Evolutionary conservation across 1,140 invertebrate species (phyloP).

Genomic region (Lysiphlebus fabarum): DNA sequence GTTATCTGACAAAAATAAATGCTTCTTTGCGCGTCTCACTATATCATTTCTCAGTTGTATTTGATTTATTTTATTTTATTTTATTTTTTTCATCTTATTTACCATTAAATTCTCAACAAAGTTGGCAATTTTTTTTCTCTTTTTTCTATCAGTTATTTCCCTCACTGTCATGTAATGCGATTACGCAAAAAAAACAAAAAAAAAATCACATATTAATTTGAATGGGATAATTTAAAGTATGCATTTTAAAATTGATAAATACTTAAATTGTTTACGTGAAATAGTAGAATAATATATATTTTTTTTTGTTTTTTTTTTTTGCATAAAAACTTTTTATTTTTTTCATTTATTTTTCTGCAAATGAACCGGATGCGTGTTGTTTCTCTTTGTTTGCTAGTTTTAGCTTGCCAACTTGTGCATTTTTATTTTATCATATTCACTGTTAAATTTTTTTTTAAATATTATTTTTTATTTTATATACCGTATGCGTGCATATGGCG

Average conservation of each 20-base stretch:
- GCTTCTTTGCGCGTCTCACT: conserved; percentile 20
- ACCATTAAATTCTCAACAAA: conserved; percentile 14
- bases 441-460: neutral
- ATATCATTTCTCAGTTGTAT: conserved; percentile 9
- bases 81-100: conserved; percentile 15
- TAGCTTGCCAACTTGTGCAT: conserved; percentile 14
- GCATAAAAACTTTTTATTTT: no score
- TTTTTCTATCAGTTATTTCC: conserved; percentile 28
- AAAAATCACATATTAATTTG: conserved; percentile 13
- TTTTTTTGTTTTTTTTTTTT: neutral
- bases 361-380: conserved; percentile 17
- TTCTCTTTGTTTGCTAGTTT: conserved; percentile 28
- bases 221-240: neutral
- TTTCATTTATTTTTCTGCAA: conserved; percentile 19
- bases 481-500: conserved; percentile 18
- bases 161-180: conserved; percentile 30
- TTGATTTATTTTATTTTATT: conserved; percentile 12
- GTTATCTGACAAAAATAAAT: conserved; percentile 38
- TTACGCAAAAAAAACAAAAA: conserved; percentile 43
- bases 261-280: neutral
- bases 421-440: neutral
- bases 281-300: neutral
- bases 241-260: no score
- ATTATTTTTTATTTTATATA: conserved; percentile 8
- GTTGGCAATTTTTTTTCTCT: conserved; percentile 6